Base-by-base conservation (phyloP, 2,888 invertebrate species). In the Leucophora obtusa region DNA sequence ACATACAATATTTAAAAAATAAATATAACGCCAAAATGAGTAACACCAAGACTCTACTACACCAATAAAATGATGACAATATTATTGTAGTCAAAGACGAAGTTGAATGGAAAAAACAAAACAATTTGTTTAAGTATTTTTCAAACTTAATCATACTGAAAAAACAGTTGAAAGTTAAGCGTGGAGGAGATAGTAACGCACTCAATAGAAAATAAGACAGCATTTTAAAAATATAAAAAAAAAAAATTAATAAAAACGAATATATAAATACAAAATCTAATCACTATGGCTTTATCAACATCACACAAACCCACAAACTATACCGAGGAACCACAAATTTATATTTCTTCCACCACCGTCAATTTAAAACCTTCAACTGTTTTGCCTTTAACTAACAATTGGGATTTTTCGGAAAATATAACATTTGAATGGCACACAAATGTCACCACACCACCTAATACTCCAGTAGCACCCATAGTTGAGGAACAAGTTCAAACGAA, bases 351-450 rank as follows among this genome's bases (percentile, higher is more conserved):
- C 0, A 74, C 81, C 8, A 79, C 77, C 14, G 60, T 84, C 1
- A 73, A 82, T 43, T 63, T 84, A 28, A 84, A 82, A 24, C 81
- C 82, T 38, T 53, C 33, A 8, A 69, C 43, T 0, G 14, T 14
- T 43, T 14, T 14, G 14, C 21, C 18, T 14, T 17, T 18, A 8
- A 53, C 17, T 14, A 17, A 50, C 35, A 10, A 59, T 8, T 8
- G 14, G 24, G 62, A 65, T 24, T n/a, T 51, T 14, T 63, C 70
- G 9, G 76, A 82, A 8, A 63, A 66, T 43, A 66, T 73, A 7
- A 56, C 50, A 3, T 84, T 79, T 33, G 83, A 80, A 33, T 84
- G 82, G 82, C 84, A 82, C 21, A 84, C 84, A 17, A 59, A 79
- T 59, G 84, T 84, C 21, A 50, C 38, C 17, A 82, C 82, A 5